These are phyloP conservation scores for Tetanocera ferruginea DNA, from an alignment of 2,888 invertebrate genomes.

Conservation along the genomic window DNA sequence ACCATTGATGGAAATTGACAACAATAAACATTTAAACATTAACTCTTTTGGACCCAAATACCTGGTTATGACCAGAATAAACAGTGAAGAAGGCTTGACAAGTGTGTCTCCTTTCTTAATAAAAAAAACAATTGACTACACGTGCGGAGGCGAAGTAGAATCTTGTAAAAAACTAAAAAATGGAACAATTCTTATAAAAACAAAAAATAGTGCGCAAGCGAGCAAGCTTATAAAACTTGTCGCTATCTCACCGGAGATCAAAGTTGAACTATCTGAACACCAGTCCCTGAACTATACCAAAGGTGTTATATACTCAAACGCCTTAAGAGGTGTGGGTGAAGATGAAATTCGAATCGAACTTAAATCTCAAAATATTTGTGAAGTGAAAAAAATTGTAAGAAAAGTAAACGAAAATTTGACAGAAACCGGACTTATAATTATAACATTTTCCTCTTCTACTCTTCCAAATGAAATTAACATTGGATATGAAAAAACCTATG, in stretches of 20 bases:
- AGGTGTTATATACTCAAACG: neutral
- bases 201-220: conserved; percentile 9
- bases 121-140: too few relatives aligned
- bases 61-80: neutral
- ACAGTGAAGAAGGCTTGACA: too few relatives aligned
- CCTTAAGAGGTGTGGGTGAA: conserved; percentile 5
- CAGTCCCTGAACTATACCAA: too few relatives aligned
- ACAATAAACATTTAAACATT: neutral
- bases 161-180: neutral
- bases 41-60: neutral
- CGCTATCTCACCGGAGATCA: neutral
- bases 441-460: conserved; percentile 25
- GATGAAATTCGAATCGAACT: conserved; percentile 21
- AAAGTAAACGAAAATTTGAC: conserved; percentile 22
- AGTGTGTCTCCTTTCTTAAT: too few relatives aligned
- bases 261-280: neutral
- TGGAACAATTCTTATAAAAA: neutral
- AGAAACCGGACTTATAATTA: conserved; percentile 40
- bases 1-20: neutral
- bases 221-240: neutral
- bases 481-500: conserved; percentile 38
- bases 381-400: conserved; percentile 41
- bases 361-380: conserved; percentile 27
- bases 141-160: neutral
- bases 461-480: conserved; percentile 35